Conservation (phyloP, 2,888 invertebrate species). For the Notodonta dromedarius region DNA sequence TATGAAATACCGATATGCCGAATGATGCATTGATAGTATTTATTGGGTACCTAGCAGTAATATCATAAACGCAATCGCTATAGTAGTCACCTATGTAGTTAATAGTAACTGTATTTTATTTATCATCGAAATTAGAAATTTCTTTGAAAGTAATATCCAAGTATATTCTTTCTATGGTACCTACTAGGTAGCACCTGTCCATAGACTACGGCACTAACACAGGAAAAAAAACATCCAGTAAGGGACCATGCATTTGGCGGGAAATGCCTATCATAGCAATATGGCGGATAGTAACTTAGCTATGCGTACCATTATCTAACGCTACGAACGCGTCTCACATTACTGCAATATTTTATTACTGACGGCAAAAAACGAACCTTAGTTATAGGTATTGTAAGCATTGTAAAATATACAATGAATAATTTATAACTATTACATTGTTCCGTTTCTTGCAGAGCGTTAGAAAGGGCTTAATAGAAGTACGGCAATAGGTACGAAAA, state of each 20-base stretch:
- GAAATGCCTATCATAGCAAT: slow-evolving; percentile 29
- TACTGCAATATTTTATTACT: slow-evolving; percentile 19
- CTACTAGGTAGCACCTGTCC: no score
- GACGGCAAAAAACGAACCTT: slow-evolving; percentile 22
- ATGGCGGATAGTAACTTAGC: slow-evolving; percentile 1
- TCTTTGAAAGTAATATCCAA: no score
- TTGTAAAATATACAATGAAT: slow-evolving; percentile 6
- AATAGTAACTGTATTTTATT: no score
- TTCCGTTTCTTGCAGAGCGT: slow-evolving; percentile 5
- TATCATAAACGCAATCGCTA: no score
- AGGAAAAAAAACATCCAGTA: slow-evolving; percentile 9
- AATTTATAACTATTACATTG: slow-evolving; percentile 12
- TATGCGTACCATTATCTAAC: slow-evolving; percentile 12
- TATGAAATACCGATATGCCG: no score
- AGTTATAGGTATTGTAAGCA: not conserved
- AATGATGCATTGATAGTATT: no score
- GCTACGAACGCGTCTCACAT: slow-evolving; percentile 16
- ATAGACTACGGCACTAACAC: no score
- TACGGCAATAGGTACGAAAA: slow-evolving; percentile 13
- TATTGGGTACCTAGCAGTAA: no score
- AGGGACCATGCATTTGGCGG: slow-evolving; percentile 23
- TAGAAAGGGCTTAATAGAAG: slow-evolving; percentile 1
- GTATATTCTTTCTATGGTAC: no score
- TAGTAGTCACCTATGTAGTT: no score
- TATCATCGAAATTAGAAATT: no score